Conservation (phyloP, 2,888 invertebrate genomes). For the Unio delphinus region DNA sequence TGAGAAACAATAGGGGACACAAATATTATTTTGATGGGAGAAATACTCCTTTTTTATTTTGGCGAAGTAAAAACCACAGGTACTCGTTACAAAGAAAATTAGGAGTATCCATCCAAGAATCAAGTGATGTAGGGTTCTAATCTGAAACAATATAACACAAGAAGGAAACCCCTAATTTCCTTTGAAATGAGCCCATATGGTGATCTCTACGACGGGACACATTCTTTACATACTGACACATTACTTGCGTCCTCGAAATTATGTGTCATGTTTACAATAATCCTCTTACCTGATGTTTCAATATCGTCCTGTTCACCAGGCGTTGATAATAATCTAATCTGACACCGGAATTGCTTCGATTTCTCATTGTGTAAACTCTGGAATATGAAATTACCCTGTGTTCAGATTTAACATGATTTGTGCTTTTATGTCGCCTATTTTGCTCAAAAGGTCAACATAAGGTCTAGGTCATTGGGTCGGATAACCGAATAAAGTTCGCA, state of each 20-base stretch:
- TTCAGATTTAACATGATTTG: neutral
- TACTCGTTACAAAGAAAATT: no score
- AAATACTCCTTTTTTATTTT: no score
- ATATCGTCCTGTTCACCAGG: conserved; percentile 92
- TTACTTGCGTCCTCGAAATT: neutral
- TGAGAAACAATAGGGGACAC: no score
- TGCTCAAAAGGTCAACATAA: neutral
- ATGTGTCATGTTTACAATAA: neutral
- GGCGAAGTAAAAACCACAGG: no score
- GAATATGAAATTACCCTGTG: neutral
- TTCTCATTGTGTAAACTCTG: conserved; percentile 65
- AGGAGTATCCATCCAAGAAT: no score
- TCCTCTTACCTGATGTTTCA: conserved; percentile 81
- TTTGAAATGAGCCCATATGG: no score
- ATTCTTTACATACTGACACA: no score
- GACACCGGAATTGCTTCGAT: conserved; percentile 73
- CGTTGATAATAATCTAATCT: conserved; percentile 97
- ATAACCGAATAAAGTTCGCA: neutral
- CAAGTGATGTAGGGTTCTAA: no score
- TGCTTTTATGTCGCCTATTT: neutral
- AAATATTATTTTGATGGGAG: no score
- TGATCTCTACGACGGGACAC: no score
- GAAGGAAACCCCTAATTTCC: no score
- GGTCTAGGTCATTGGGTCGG: conserved; percentile 2
- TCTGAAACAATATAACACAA: no score